Conservation (phyloP, 2,113 vertebrate genomes). For the Pelodiscus sinensis region DNA sequence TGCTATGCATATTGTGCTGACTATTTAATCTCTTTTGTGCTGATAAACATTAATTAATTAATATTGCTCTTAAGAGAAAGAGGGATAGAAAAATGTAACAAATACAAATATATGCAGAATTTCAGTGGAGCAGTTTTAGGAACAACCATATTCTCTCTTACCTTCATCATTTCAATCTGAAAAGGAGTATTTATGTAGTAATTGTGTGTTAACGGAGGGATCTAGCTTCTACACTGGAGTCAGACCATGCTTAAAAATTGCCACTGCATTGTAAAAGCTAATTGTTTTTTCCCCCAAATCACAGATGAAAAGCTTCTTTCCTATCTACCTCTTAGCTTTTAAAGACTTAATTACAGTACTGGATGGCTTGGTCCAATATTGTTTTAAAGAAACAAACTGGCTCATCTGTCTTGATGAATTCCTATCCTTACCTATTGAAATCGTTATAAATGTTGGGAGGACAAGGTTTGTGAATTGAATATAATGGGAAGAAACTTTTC, state of each 20-base stretch:
- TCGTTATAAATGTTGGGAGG: background rate
- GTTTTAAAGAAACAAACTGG: background rate
- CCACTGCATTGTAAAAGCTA: background rate
- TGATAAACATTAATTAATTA: background rate
- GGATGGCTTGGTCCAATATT: background rate
- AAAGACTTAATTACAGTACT: background rate
- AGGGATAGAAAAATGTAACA: too few relatives aligned
- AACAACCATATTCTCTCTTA: background rate
- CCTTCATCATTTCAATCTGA: background rate
- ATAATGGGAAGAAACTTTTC: background rate
- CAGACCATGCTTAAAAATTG: background rate
- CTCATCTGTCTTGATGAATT: background rate
- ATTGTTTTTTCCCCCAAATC: background rate
- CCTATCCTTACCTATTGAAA: background rate
- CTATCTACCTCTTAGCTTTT: background rate
- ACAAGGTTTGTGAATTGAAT: background rate
- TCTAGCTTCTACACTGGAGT: background rate
- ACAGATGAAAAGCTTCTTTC: background rate
- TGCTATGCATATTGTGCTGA: background rate
- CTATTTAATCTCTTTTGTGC: background rate
- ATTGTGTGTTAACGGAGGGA: too few relatives aligned
- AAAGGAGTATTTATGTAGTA: rapidly evolving
- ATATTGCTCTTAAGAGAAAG: too few relatives aligned
- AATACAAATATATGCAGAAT: background rate
- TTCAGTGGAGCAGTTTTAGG: background rate